Base-by-base conservation (phyloP, 2,888 invertebrate species). In the Leptopilina myrica region DNA sequence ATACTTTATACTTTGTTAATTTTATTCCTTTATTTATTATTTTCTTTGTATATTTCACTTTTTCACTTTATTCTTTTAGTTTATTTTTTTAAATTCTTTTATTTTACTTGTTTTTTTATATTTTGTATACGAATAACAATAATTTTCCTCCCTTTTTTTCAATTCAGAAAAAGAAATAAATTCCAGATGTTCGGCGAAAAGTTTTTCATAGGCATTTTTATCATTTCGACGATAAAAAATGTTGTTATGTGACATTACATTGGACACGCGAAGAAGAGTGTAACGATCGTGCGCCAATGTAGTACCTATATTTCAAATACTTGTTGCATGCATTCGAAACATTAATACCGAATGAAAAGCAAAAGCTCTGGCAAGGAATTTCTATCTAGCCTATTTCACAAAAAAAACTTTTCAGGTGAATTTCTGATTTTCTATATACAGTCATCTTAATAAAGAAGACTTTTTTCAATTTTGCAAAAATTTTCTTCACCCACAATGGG, bases 271-370 rank as follows among this genome's bases (percentile, higher is more conserved):
- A 73, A 11, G 56, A 73, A 73, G 33, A 59, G n/a, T 56, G 53
- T 56, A 59, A 73, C 73, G 56, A 56, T 73, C 11, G 73, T 73
- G 26, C 9, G 56, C 9, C 56, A 73, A 73, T 59, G 56, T 73
- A 73, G 33, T 73, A 33, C 73, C 73, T 73, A 59, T 73, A 73
- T 73, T 73, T 73, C 56, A 73, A 73, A 73, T 73, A 73, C 73
- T 73, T 73, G 73, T 73, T 73, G 73, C 73, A 59, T 73, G 40
- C 73, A 73, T 73, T 33, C 15, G 15, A 56, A 73, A 73, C 56
- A 73, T 73, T 40, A 73, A 73, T 73, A 40, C 9, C 56, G 56
- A 5, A 73, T n/a, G 56, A 73, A 59, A 59, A 40, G 73, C 9
- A 73, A 73, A 73, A n/a, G n/a, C 33, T 49, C 56, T 73, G 56